Evolutionary conservation across 2,888 invertebrate species (phyloP), one percentile per base, ranked within the genome.

Genomic region (Nysson spinosus): DNA sequence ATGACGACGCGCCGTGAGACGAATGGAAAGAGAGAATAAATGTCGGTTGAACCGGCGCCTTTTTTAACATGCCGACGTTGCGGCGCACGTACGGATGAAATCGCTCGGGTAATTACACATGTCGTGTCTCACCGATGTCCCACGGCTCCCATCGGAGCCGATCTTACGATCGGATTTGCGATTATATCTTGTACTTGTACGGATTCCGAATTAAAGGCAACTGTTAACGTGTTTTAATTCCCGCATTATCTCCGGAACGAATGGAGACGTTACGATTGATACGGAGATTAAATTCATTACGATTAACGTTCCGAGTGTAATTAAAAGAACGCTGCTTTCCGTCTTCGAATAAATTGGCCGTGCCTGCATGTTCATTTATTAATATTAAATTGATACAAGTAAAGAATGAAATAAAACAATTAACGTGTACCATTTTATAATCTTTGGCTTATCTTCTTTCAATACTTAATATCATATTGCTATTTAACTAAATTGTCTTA

Each of bases 21-120:
- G 58, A n/a, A n/a, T n/a, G n/a, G n/a, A n/a, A n/a, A n/a, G n/a
- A 49, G 20, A 17, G 11, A 11, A n/a, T n/a, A n/a, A n/a, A 32
- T 20, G 39, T 9, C 39, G 20, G 7, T 4, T 19, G 9, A 26
- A 39, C 54, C 19, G n/a, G 6, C 24, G 42, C 28, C 43, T 43
- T 20, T 39, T 32, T 44, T 28, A 46, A 9, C 34, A 39, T 62
- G 42, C 28, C 43, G 50, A 24, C 40, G 42, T 35, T 37, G 46
- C 42, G 32, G 46, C 42, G 16, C 39, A 24, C 63, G 43, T 54
- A 50, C 62, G 35, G 40, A 66, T 46, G 71, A 66, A 70, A 57
- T 69, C 62, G 61, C 57, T 60, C 47, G 43, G 61, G 46, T 73
- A 74, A 72, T 72, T 72, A 55, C 69, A 69, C 50, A 64, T 69